Evolutionary conservation across 1,140 invertebrate genomes (phyloP).

Genomic region (Drosophila paulistorum): DNA sequence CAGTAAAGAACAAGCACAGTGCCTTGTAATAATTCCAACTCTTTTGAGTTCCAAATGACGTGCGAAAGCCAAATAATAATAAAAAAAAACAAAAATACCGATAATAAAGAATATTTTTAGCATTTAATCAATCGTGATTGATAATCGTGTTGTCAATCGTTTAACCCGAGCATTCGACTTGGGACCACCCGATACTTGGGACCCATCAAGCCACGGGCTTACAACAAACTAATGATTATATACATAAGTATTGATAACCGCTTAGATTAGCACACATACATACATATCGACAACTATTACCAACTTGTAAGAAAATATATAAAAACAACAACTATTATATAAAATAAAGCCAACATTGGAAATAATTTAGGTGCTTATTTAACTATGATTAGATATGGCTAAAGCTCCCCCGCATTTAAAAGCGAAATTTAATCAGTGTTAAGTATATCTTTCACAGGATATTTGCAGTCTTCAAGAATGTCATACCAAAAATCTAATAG

Average conservation of each 20-base stretch:
- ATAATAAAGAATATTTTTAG: constrained; percentile 77
- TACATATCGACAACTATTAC: too few species aligned
- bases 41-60: constrained; percentile 38
- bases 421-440: too few species aligned
- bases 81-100: constrained; percentile 10
- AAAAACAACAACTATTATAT: neutral
- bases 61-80: constrained; percentile 26
- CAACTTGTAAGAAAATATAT: neutral
- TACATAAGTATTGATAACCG: constrained; percentile 1
- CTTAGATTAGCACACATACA: too few species aligned
- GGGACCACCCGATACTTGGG: constrained; percentile 18
- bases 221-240: constrained; percentile 34
- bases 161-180: constrained; percentile 13
- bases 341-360: too few species aligned
- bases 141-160: constrained; percentile 54
- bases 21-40: constrained; percentile 60
- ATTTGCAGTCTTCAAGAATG: too few species aligned
- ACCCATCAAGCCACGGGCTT: constrained; percentile 19
- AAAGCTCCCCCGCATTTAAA: too few species aligned
- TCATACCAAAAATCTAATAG: neutral
- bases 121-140: constrained; percentile 73
- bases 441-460: too few species aligned
- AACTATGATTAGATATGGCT: too few species aligned
- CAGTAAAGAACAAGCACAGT: constrained; percentile 21
- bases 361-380: too few species aligned